Base-by-base conservation (phyloP, 2,888 invertebrate genomes). In the Lasioglossum leucozonium region DNA sequence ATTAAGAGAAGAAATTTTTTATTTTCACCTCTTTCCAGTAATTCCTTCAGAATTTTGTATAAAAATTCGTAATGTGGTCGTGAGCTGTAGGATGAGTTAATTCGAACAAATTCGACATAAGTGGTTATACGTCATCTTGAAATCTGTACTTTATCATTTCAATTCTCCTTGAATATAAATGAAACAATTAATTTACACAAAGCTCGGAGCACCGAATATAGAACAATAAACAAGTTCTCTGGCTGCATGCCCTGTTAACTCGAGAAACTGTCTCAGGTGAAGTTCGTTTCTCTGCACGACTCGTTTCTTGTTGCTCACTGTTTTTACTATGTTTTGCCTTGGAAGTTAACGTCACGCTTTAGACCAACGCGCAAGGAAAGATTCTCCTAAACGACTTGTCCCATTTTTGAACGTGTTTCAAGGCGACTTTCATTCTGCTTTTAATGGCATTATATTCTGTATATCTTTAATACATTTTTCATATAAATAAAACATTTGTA, bases 191-290 rank as follows among this genome's bases (percentile, higher is more conserved):
- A 83, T 80, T 65, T 44, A 44, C 76, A 65, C 37, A 65, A 80
- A 72, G 34, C 67, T 80, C 44, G 65, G 34, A 30, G 65, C 11
- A 40, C 34, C 47, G 30, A 72, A 72, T 80, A 26, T 42, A 40
- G 65, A 65, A 42, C 47, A 76, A 80, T 76, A 80, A 80, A 80
- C 76, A 82, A 71, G 80, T 44, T 83, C 72, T 65, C 55, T 34
- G 40, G 55, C 75, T 72, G 37, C 81, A 55, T 62, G 75, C 51
- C 65, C 75, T 55, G 75, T 75, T 76, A 83, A 80, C 81, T 51
- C 26, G 62, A 34, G 42, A 72, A 83, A 83, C 76, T 62, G 72
- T 72, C 75, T 82, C 79, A 65, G 74, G 79, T 62, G 34, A 71
- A 62, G 73, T 74, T 82, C 58, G 44, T 76, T 80, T 67, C 65